Evolutionary conservation across 2,888 invertebrate species (phyloP), one percentile per base, ranked within the genome.

Genomic region (Omphaloscelis lunosa): DNA sequence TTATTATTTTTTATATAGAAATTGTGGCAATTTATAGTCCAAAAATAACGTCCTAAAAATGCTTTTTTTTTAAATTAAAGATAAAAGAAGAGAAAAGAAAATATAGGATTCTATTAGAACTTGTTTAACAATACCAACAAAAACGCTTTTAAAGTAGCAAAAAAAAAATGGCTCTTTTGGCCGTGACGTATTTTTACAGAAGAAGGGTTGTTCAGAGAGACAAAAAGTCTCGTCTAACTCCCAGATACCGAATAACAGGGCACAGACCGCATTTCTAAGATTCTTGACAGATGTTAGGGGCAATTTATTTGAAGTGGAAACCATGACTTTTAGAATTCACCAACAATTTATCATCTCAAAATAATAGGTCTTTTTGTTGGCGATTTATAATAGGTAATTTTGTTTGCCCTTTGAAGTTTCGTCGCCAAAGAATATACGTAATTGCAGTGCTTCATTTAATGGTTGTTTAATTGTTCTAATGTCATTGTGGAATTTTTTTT

Each of bases 291-390:
- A 87, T 81, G 72, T 74, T 84, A 70, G 48, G 72, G 79, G 80
- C 86, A 85, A 83, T 82, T 73, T 77, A 80, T 82, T 82, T 75
- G 69, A 84, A 89, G 68, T 77, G 58, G 78, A 80, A 83, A 75
- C 75, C 75, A 75, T 77, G 68, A 79, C 80, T 84, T 82, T 68
- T 77, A 75, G 76, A 86, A 86, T 86, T 77, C 78, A 82, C 75
- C 75, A 67, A 80, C 83, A 79, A 88, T 88, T 89, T 78, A 85
- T 89, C 85, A 86, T 86, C 77, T 77, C 61, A 20, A 66, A 69
- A 79, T 67, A 80, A 81, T 73, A 73, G 70, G 58, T 17, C 77
- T 80, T 86, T 82, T 81, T 79, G 75, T 75, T 77, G 29, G 27
- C 59, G 65, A 77, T 80, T 72, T 84, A 77, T 75, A 77, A 74